Base-by-base conservation (phyloP, 2,888 invertebrate genomes). In the Tetanocera ferruginea region DNA sequence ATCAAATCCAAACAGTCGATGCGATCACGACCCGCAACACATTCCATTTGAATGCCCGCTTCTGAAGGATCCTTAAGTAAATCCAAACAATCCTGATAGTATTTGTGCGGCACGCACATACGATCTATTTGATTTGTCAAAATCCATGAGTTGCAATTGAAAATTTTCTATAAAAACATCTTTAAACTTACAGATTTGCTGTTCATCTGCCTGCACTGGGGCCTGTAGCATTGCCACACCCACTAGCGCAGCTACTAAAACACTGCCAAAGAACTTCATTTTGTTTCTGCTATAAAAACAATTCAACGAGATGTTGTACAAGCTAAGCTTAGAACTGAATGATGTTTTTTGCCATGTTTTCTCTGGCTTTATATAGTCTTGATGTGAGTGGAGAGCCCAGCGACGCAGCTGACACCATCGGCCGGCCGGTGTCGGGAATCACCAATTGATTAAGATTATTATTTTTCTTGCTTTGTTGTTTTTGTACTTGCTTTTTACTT, bases 11-110 rank as follows among this genome's bases (percentile, higher is more conserved):
- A 92, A 85, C 97, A 97, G 49, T 88, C 88, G 71, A 89, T 83
- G 3, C 95, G 93, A 90, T 95, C 95, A 84, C 95, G 92, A 0
- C 94, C 95, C 1, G 93, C 89, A 17, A 95, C 90, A 88, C 95
- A 95, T 80, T 93, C 90, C 94, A 95, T 95, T 19, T 83, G 84
- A 25, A 89, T 89, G 76, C 90, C 89, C 70, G 88, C 89, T 80
- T 89, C 88, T 28, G 90, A 90, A 28, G 90, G 89, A 83, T 89
- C 90, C 78, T 87, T 88, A 19, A 90, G 80, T 62, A 90, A 80
- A 80, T 93, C 91, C 83, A 92, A 88, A 87, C 95, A 95, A 57
- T 93, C 92, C 75, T 92, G 90, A 86, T 93, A 87, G 77, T 92
- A 92, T 76, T 91, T 91, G 81, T 93, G 91, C 0, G 95, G 94